These are phyloP conservation scores for Antennarius maculatus DNA, from an alignment of 2,797 vertebrate species.

Conservation along the genomic window DNA sequence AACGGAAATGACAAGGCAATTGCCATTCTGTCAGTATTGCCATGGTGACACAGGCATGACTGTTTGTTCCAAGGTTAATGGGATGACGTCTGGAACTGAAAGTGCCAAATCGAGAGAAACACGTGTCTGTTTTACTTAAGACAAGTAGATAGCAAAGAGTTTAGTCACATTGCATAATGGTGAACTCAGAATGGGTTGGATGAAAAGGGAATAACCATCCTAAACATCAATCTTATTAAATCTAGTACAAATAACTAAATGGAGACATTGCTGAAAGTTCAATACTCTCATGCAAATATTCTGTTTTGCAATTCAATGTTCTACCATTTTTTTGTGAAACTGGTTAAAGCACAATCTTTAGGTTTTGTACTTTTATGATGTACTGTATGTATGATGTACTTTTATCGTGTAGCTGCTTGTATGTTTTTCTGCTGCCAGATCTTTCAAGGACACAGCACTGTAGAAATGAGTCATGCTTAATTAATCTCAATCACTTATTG, in stretches of 20 bases:
- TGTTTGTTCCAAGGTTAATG: conserved; percentile 87
- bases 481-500: conserved; percentile 12
- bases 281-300: conserved; percentile 1
- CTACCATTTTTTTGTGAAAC: not conserved
- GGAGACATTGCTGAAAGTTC: conserved; percentile 10
- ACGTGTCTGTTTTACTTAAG: conserved; percentile 82
- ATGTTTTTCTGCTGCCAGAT: not conserved
- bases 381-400: too few species aligned
- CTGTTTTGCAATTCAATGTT: not conserved
- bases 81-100: conserved; percentile 81
- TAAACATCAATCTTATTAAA: conserved; percentile 10
- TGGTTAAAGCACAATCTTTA: not conserved
- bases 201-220: conserved; percentile 25
- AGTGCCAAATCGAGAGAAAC: conserved; percentile 82
- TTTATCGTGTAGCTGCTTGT: not conserved
- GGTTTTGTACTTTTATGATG: conserved; percentile 17
- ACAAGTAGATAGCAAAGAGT: conserved; percentile 64
- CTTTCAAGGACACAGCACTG: conserved; percentile 23
- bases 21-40: conserved; percentile 81
- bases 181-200: conserved; percentile 43
- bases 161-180: conserved; percentile 63
- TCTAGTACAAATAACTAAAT: conserved; percentile 10
- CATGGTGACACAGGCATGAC: conserved; percentile 78
- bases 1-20: conserved; percentile 87
- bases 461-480: conserved; percentile 32